phyloP scores from a whole-genome alignment of 2,888 invertebrate genomes.

The Heliconius cydno region DNA sequence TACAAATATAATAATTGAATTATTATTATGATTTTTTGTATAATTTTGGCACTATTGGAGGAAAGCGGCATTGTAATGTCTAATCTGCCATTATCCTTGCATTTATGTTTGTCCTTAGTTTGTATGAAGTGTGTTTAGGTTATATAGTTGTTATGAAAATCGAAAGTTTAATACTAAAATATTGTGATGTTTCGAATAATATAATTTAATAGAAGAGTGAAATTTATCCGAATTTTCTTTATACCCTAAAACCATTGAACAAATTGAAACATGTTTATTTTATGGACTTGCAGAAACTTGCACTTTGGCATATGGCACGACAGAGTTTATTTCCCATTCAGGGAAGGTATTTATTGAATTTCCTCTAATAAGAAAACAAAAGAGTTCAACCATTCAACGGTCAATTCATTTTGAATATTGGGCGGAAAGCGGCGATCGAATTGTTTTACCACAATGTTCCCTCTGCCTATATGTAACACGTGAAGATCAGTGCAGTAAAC shows the following conservation, averaged over 20 bases:
- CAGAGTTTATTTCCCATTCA: no score
- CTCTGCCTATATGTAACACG: no score
- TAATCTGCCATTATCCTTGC: slow-evolving; percentile 73
- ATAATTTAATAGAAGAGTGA: slow-evolving; percentile 44
- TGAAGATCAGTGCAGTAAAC: no score
- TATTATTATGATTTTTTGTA: background rate
- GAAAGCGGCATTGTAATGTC: slow-evolving; percentile 22
- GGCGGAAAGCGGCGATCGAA: no score
- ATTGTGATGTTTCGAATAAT: slow-evolving; percentile 54
- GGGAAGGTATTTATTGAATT: no score
- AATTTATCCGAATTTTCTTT: slow-evolving; percentile 35
- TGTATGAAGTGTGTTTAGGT: slow-evolving; percentile 51
- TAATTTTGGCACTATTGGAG: background rate
- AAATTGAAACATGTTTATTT: background rate
- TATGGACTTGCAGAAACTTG: background rate
- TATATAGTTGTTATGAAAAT: slow-evolving; percentile 55
- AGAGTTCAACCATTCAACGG: no score
- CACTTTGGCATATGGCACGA: no score
- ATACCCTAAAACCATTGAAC: background rate
- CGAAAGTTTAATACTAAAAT: slow-evolving; percentile 57
- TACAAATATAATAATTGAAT: background rate
- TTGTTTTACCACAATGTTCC: no score
- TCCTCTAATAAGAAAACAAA: no score
- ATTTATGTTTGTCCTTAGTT: slow-evolving; percentile 61
- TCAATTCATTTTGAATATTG: no score